Conservation (phyloP, 2,113 vertebrate species). For the Amblyopsis rosae region DNA sequence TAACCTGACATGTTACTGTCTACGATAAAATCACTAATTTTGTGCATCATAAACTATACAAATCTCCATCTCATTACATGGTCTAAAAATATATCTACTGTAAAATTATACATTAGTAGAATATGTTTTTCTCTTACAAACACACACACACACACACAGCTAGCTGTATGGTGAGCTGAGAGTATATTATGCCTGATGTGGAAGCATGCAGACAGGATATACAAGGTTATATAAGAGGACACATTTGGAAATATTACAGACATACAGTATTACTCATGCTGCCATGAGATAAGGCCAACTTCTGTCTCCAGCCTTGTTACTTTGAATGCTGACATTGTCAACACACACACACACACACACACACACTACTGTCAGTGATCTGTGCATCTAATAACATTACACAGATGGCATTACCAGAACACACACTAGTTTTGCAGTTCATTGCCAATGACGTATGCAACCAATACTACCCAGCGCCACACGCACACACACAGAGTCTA, state of each 20-base stretch:
- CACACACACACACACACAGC: constrained; percentile 12
- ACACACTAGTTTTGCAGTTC: neutral
- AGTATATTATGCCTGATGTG: constrained; percentile 56
- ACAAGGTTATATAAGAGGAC: constrained; percentile 45
- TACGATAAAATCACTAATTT: too few species aligned
- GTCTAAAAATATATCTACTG: too few species aligned
- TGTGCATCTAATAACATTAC: neutral
- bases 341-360: neutral
- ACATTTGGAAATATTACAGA: constrained; percentile 62
- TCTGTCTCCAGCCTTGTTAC: constrained; percentile 20
- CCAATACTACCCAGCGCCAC: constrained; percentile 11
- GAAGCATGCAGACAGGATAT: constrained; percentile 45
- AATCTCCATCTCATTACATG: too few species aligned
- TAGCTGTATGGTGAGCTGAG: constrained; percentile 46
- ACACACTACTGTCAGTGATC: neutral
- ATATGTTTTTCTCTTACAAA: too few species aligned
- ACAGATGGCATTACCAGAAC: neutral
- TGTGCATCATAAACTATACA: too few species aligned
- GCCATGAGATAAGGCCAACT: constrained; percentile 16
- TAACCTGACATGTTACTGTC: too few species aligned
- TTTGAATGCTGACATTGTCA: constrained; percentile 33
- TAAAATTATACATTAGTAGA: too few species aligned
- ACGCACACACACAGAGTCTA: constrained; percentile 24
- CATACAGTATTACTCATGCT: constrained; percentile 44
- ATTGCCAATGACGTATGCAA: constrained; percentile 33